Evolutionary conservation across 2,113 vertebrate species (phyloP).

Genomic region (Rousettus leschenaultii): DNA sequence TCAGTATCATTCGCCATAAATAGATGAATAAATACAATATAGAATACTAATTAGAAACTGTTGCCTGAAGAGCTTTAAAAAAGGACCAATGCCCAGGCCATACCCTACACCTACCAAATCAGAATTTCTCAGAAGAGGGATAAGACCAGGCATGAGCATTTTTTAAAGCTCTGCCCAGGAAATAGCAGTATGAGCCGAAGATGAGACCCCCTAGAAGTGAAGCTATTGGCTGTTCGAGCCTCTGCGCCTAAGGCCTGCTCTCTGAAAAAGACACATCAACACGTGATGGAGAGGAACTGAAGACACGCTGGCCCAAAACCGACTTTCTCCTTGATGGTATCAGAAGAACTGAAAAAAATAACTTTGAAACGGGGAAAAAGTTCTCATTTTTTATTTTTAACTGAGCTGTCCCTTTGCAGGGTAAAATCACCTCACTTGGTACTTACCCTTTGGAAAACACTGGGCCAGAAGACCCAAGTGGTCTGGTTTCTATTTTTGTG

Average conservation of each 20-base stretch:
- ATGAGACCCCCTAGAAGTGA: background rate
- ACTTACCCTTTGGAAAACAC: constrained; percentile 50
- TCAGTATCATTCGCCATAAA: background rate
- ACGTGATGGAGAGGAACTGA: background rate
- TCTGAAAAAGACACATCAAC: background rate
- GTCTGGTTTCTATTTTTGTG: constrained; percentile 20
- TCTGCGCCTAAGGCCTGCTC: fast-evolving
- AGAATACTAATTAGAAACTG: constrained; percentile 1
- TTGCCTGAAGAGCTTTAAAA: background rate
- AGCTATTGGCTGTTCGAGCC: background rate
- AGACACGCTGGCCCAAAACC: background rate
- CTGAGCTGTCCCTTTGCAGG: background rate
- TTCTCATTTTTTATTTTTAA: background rate
- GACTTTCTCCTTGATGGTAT: background rate
- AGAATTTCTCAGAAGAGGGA: background rate
- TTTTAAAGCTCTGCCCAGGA: background rate
- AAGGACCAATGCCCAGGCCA: background rate
- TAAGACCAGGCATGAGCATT: background rate
- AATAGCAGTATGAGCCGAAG: background rate
- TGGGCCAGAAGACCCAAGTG: background rate
- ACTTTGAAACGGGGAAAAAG: background rate
- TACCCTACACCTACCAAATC: background rate
- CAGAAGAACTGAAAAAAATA: background rate
- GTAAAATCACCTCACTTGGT: background rate
- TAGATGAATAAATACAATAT: background rate